Percentiles rank a stretch among this genome's conserved stretches.
These are phyloP conservation scores for Thymelicus sylvestris DNA, from an alignment of 2,888 invertebrate species.

Conservation along the genomic window DNA sequence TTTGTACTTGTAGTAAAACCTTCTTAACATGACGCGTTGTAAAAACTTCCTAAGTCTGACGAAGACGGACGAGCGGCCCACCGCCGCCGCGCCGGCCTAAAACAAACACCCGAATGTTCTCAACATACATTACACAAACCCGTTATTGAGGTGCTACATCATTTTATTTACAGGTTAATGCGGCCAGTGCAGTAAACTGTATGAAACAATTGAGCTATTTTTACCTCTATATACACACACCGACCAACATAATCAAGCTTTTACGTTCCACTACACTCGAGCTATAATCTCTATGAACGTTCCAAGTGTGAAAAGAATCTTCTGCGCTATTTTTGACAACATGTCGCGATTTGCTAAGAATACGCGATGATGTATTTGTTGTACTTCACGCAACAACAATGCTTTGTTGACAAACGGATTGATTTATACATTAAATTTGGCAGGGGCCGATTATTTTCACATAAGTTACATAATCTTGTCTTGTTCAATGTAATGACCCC, in stretches of 20 bases:
- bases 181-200: conserved; percentile 66
- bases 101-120: conserved; percentile 79
- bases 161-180: conserved; percentile 81
- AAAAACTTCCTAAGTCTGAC: conserved; percentile 47
- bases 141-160: conserved; percentile 79
- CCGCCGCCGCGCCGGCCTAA: conserved; percentile 62
- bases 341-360: conserved; percentile 42
- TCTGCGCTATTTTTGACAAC: conserved; percentile 26
- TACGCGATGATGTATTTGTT: conserved; percentile 45
- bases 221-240: conserved; percentile 59
- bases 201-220: conserved; percentile 75
- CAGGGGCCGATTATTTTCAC: conserved; percentile 61
- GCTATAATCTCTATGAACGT: conserved; percentile 28
- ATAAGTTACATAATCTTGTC: conserved; percentile 61
- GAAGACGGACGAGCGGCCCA: conserved; percentile 72
- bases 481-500: conserved; percentile 63
- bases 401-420: conserved; percentile 60
- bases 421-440: conserved; percentile 62
- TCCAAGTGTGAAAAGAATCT: conserved; percentile 22
- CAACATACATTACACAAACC: conserved; percentile 67
- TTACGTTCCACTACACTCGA: conserved; percentile 41
- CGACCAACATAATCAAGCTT: conserved; percentile 50
- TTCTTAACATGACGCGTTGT: conserved; percentile 18
- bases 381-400: conserved; percentile 48
- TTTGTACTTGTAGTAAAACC: conserved; percentile 1